These are phyloP conservation scores for Achlya flavicornis DNA, from an alignment of 2,888 invertebrate genomes.

Conservation along the genomic window DNA sequence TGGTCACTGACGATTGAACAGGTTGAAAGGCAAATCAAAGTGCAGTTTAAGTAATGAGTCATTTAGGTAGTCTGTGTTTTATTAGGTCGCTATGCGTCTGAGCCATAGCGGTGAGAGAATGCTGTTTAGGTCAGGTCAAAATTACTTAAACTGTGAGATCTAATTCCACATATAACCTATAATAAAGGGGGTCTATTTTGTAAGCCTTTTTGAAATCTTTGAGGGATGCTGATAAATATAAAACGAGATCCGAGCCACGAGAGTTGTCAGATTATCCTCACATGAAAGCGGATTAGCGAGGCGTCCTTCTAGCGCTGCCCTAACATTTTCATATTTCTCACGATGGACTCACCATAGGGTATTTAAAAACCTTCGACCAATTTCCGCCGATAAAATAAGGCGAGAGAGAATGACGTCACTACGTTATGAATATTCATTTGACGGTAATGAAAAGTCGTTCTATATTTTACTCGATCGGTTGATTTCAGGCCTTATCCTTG, in stretches of 20 bases:
- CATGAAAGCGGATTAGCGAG: slow-evolving; percentile 5
- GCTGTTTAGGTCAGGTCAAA: not conserved
- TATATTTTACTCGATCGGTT: slow-evolving; percentile 57
- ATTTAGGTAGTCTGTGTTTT: too few species aligned
- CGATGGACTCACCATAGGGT: slow-evolving; percentile 17
- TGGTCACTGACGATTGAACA: not conserved
- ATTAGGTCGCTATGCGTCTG: not conserved
- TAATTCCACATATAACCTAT: not conserved
- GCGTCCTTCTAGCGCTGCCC: not conserved
- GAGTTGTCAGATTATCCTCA: not conserved
- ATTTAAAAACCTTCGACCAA: slow-evolving; percentile 28
- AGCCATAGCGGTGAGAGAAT: not conserved
- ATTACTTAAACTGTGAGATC: not conserved
- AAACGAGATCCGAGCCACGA: not conserved
- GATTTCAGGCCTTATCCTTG: slow-evolving; percentile 37
- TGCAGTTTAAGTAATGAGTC: not conserved
- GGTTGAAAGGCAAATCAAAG: not conserved
- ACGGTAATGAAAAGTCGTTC: slow-evolving; percentile 65
- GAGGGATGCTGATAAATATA: not conserved
- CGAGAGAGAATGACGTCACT: slow-evolving; percentile 40
- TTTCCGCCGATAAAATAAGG: slow-evolving; percentile 42
- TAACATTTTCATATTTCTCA: slow-evolving; percentile 15
- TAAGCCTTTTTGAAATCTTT: not conserved
- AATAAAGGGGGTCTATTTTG: not conserved
- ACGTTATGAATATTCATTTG: slow-evolving; percentile 68